These are phyloP conservation scores for Sparus aurata DNA, from an alignment of 2,797 vertebrate species.

Conservation along the genomic window DNA sequence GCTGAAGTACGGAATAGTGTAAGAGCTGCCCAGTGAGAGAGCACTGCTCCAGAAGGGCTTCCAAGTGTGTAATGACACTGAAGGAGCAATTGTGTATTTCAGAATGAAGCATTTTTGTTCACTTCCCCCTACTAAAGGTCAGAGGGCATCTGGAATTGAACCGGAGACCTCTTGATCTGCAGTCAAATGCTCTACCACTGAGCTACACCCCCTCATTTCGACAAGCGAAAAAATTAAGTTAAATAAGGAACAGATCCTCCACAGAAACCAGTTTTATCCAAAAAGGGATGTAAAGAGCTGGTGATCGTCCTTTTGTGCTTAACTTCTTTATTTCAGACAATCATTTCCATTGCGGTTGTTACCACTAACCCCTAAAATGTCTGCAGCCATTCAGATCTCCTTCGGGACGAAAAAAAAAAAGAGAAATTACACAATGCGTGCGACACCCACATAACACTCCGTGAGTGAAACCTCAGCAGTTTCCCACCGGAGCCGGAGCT, in stretches of 20 bases:
- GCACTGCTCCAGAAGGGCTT: too few species aligned
- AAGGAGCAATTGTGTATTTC: too few species aligned
- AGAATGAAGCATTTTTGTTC: background rate
- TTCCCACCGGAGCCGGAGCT: conserved; percentile 72
- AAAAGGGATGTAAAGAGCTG: background rate
- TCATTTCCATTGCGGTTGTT: background rate
- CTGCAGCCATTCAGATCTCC: conserved; percentile 6
- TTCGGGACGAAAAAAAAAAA: background rate
- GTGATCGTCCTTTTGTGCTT: background rate
- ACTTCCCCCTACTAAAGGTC: background rate
- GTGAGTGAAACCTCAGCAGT: conserved; percentile 66
- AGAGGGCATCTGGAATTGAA: conserved; percentile 83
- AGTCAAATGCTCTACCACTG: conserved; percentile 87
- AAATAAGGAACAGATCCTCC: background rate
- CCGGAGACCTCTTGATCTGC: conserved; percentile 80
- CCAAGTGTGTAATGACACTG: too few species aligned
- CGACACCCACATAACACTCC: conserved; percentile 57
- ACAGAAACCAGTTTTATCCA: background rate
- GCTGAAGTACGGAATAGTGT: too few species aligned
- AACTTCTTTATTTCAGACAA: background rate
- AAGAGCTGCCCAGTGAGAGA: too few species aligned
- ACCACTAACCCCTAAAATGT: conserved; percentile 14
- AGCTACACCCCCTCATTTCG: conserved; percentile 77
- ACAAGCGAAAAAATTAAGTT: too few species aligned
- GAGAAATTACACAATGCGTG: conserved; percentile 54